These are phyloP conservation scores for Aptenodytes patagonicus DNA, from an alignment of 2,113 vertebrate genomes.

Conservation along the genomic window DNA sequence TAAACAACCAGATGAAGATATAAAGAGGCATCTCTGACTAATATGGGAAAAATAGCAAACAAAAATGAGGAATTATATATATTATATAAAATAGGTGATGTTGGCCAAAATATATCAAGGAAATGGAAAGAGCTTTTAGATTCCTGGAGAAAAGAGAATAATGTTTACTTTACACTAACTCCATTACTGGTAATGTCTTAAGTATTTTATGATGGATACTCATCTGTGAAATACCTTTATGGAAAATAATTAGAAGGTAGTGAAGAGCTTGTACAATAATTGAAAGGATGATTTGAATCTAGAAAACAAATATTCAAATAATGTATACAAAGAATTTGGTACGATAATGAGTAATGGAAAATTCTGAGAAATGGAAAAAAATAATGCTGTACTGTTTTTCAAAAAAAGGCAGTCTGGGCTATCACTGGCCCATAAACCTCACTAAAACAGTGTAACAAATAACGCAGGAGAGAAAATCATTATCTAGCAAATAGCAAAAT, in stretches of 20 bases:
- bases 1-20: not conserved
- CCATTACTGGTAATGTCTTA: not conserved
- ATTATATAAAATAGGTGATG: not conserved
- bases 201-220: not conserved
- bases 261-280: not conserved
- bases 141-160: not conserved
- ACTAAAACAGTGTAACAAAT: not conserved
- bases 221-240: not conserved
- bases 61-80: not conserved
- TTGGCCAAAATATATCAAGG: not conserved
- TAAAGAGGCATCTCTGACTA: not conserved
- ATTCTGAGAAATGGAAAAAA: not conserved
- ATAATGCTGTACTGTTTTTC: not conserved
- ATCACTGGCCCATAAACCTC: not conserved
- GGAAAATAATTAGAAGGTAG: not conserved
- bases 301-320: not conserved
- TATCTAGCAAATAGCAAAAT: conserved; percentile 15
- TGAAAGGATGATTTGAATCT: not conserved
- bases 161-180: not conserved
- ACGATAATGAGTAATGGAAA: not conserved
- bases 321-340: not conserved
- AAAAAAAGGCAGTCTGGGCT: not conserved
- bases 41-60: not conserved
- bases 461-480: not conserved
- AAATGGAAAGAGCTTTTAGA: not conserved